Percentiles rank a stretch among this genome's conserved stretches.
Conservation (phyloP, 2,797 vertebrate genomes). For the Melanotaenia trifasciata region DNA sequence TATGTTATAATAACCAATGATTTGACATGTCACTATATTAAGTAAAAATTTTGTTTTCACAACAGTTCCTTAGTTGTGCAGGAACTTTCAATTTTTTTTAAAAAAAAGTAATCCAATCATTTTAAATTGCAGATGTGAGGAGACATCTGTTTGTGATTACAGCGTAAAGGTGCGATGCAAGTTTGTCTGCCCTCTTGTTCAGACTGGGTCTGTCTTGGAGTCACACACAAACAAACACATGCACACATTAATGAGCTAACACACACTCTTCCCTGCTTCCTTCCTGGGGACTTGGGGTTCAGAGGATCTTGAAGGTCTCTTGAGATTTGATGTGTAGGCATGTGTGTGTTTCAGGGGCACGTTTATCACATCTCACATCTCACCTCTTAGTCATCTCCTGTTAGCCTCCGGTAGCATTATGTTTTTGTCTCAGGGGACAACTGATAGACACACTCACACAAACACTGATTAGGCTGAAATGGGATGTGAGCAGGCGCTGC, state of each 20-base stretch:
- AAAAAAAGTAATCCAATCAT: neutral
- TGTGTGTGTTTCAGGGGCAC: slow-evolving; percentile 28
- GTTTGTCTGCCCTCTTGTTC: slow-evolving; percentile 69
- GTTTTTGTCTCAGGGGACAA: slow-evolving; percentile 63
- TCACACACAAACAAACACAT: slow-evolving; percentile 59
- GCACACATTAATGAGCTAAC: slow-evolving; percentile 58
- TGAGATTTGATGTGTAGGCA: slow-evolving; percentile 46
- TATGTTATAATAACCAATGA: neutral
- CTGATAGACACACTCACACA: slow-evolving; percentile 55
- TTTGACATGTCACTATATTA: slow-evolving; percentile 6
- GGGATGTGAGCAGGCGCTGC: slow-evolving; percentile 51
- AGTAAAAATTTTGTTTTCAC: neutral
- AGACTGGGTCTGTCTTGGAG: slow-evolving; percentile 68
- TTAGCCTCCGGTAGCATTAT: slow-evolving; percentile 74
- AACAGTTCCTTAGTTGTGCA: neutral
- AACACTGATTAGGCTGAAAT: slow-evolving; percentile 65
- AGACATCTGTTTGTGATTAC: slow-evolving; percentile 68
- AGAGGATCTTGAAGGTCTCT: slow-evolving; percentile 58
- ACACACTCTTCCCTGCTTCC: slow-evolving; percentile 71
- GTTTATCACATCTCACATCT: slow-evolving; percentile 74
- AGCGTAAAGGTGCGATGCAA: slow-evolving; percentile 39
- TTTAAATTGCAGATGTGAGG: slow-evolving; percentile 3
- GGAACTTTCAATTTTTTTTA: slow-evolving; percentile 1
- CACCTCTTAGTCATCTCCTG: slow-evolving; percentile 73
- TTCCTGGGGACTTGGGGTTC: slow-evolving; percentile 61